Conservation (phyloP, 2,113 vertebrate genomes). For the Callionymus lyra region DNA sequence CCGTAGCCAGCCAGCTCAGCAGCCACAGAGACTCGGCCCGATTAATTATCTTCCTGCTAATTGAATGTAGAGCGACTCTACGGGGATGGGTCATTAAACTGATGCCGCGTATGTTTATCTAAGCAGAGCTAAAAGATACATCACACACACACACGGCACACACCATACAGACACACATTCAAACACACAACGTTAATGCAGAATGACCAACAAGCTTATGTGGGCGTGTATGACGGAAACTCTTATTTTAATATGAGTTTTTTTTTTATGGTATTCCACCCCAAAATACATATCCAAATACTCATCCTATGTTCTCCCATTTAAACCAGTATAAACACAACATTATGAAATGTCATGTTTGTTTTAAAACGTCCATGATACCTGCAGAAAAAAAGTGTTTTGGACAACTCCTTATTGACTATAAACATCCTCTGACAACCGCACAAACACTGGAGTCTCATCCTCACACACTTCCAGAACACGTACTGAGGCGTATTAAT, state of each 20-base stretch:
- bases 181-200: slow-evolving; percentile 3
- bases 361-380: too few species aligned
- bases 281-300: background rate
- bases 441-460: slow-evolving; percentile 1
- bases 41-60: slow-evolving; percentile 70
- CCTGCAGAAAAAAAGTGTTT: too few species aligned
- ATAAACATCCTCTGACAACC: too few species aligned
- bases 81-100: slow-evolving; percentile 68
- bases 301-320: too few species aligned
- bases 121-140: slow-evolving; percentile 55
- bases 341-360: background rate
- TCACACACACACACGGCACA: slow-evolving; percentile 21
- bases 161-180: slow-evolving; percentile 16
- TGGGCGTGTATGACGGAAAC: background rate
- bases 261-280: background rate
- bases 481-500: slow-evolving; percentile 24
- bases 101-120: slow-evolving; percentile 67
- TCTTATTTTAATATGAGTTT: background rate
- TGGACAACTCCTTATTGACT: too few species aligned
- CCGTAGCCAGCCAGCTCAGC: slow-evolving; percentile 51
- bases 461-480: too few species aligned
- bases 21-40: slow-evolving; percentile 54
- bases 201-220: background rate
- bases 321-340: too few species aligned
- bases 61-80: slow-evolving; percentile 70